Base-by-base conservation (phyloP, 2,113 vertebrate genomes). In the Sterrhoptilus dennistouni region DNA sequence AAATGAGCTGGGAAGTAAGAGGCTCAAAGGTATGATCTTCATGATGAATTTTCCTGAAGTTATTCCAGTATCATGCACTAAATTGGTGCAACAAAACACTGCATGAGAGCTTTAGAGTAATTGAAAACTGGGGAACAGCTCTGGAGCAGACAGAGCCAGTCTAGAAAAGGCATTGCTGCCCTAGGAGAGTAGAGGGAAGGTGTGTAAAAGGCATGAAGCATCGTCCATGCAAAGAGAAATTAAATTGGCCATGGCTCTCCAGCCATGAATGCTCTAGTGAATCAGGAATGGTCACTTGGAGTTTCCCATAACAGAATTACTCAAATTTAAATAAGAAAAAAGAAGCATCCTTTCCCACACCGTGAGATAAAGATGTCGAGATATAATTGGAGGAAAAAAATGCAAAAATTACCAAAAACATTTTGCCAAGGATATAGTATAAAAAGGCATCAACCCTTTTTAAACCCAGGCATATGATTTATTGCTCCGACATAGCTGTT, bases 191-290 rank as follows among this genome's bases (percentile, higher is more conserved):
- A 38, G 52, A 92, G 52, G 28, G 71, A 66, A 57, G 22, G 4
- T 53, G 69, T 17, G 14, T n/a, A 24, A 81, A 77, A 81, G 27
- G 18, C 31, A 36, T 16, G 29, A 54, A 78, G n/a, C 5, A 0
- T 54, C 44, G 50, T 82, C 33, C 9, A 20, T 4, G 3, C 33
- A 45, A 45, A n/a, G 23, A 70, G 57, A 76, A 80, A 68, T 83
- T 3, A 66, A 80, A 57, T 17, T 4, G 0, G 19, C n/a, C 6
- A 0, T 76, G 47, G 13, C 7, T 66, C 42, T 83, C 29, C 61
- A 56, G 10, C 45, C 20, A 8, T 4, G 20, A 71, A 8, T 20
- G 29, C 19, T 59, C 22, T 18, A 69, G 33, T 31, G 45, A 71
- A 76, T 80, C 66, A 53, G 68, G 33, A 89, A 14, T 7, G 45